Percentiles rank a stretch among this genome's conserved stretches.
Conservation (phyloP, 1,140 invertebrate genomes). For the Drosophila tristis region DNA sequence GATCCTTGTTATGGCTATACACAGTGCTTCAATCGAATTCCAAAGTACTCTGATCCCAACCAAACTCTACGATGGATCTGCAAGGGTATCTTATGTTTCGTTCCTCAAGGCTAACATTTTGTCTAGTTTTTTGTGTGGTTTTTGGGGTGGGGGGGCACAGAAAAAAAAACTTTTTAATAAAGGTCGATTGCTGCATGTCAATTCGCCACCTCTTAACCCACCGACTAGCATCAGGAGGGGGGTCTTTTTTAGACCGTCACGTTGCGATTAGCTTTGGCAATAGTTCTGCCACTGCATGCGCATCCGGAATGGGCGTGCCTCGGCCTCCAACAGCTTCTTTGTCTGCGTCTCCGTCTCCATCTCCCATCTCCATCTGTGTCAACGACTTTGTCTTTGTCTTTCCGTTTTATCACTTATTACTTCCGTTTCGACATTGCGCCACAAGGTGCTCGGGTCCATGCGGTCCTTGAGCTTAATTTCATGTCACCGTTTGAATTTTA, state of each 20-base stretch:
- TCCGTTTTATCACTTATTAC: conserved; percentile 82
- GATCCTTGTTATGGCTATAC: too few relatives aligned
- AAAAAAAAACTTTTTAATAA: conserved; percentile 78
- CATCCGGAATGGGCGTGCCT: conserved; percentile 47
- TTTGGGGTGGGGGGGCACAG: conserved; percentile 25
- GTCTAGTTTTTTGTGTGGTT: conserved; percentile 1
- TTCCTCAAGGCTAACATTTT: too few relatives aligned
- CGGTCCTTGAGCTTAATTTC: conserved; percentile 60
- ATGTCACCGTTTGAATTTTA: conserved; percentile 77
- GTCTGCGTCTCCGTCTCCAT: conserved; percentile 8
- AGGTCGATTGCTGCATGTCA: conserved; percentile 82
- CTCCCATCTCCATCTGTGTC: conserved; percentile 28
- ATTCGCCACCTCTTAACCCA: conserved; percentile 59
- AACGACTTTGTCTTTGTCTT: conserved; percentile 49
- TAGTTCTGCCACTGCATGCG: conserved; percentile 65
- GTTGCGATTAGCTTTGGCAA: conserved; percentile 75
- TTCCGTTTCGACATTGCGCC: conserved; percentile 67
- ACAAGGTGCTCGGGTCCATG: conserved; percentile 37
- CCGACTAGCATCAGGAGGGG: conserved; percentile 3
- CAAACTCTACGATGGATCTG: too few relatives aligned
- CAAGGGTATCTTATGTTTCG: too few relatives aligned
- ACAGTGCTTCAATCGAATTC: too few relatives aligned
- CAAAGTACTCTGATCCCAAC: too few relatives aligned
- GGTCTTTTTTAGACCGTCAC: conserved; percentile 38
- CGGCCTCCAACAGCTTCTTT: conserved; percentile 27